A percentile compares a stretch with the other conserved stretches of the same genome.
phyloP scores from a whole-genome alignment of 2,113 vertebrate species.

The Ictalurus punctatus region DNA sequence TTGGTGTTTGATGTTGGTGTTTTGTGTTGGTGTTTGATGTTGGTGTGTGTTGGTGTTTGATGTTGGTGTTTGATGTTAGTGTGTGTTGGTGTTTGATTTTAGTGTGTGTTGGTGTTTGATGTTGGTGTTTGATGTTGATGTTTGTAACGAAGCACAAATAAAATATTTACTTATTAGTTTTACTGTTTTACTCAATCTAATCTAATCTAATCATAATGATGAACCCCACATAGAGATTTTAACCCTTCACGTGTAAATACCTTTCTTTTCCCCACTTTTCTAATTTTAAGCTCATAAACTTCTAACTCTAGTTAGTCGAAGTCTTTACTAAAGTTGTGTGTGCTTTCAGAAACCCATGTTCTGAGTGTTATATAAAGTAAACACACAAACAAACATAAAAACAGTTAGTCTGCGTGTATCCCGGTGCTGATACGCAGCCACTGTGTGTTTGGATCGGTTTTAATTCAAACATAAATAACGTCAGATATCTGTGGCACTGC shows the following conservation, averaged over 20 bases:
- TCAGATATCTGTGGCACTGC: background rate
- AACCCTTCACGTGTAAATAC: background rate
- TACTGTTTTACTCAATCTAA: background rate
- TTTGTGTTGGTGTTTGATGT: background rate
- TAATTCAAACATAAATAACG: background rate
- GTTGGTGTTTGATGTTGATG: background rate
- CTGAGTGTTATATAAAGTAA: background rate
- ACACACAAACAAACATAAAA: background rate
- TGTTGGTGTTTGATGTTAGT: background rate
- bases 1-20: background rate
- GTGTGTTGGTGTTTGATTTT: background rate
- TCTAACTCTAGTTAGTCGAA: background rate
- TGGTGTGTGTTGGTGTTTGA: background rate
- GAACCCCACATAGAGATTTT: background rate
- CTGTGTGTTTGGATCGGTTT: background rate
- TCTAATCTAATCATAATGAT: background rate
- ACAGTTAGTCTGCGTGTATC: background rate
- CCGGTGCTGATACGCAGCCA: background rate
- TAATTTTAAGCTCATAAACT: background rate
- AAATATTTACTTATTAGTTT: background rate
- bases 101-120: background rate
- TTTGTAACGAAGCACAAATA: no score
- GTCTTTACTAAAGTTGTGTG: background rate
- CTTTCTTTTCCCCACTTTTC: background rate
- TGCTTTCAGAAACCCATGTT: background rate